Evolutionary conservation across 2,113 vertebrate genomes (phyloP).

Genomic region (Pseudonaja textilis): DNA sequence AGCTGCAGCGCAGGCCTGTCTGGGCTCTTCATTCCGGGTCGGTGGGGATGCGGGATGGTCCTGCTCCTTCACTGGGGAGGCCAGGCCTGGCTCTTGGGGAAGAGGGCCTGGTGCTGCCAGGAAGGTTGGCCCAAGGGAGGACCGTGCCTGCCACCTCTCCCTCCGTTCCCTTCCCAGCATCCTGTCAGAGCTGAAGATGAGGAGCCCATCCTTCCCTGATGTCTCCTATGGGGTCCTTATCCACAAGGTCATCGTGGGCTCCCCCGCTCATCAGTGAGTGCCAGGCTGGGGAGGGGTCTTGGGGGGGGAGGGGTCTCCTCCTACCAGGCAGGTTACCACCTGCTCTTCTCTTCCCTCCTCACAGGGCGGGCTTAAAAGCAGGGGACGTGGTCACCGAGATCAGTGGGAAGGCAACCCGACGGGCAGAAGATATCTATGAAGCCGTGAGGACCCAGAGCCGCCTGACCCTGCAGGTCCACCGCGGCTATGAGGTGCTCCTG

Average conservation of each 20-base stretch:
- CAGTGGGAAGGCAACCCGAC: constrained; percentile 71
- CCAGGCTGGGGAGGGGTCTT: too few species aligned
- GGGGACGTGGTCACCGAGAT: constrained; percentile 78
- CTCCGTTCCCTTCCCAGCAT: constrained; percentile 71
- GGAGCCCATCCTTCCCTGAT: constrained; percentile 84
- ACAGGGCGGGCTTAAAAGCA: constrained; percentile 74
- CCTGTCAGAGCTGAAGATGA: constrained; percentile 84
- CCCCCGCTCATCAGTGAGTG: constrained; percentile 85
- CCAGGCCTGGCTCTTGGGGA: background rate
- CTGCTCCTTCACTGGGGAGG: background rate
- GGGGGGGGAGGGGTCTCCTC: background rate
- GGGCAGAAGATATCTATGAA: constrained; percentile 85
- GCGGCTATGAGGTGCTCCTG: constrained; percentile 70
- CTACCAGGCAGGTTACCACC: accelerated
- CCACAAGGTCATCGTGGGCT: constrained; percentile 87
- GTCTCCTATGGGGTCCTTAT: constrained; percentile 89
- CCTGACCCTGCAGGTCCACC: constrained; percentile 80
- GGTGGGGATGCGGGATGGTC: background rate
- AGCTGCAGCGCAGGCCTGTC: background rate
- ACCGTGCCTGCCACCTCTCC: background rate
- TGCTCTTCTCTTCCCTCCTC: accelerated
- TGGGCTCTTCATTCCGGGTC: background rate
- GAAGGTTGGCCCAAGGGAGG: background rate
- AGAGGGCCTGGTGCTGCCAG: background rate
- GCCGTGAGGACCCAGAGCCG: constrained; percentile 77